Evolutionary conservation across 2,113 vertebrate species (phyloP).

Genomic region (Artemisiospiza belli): DNA sequence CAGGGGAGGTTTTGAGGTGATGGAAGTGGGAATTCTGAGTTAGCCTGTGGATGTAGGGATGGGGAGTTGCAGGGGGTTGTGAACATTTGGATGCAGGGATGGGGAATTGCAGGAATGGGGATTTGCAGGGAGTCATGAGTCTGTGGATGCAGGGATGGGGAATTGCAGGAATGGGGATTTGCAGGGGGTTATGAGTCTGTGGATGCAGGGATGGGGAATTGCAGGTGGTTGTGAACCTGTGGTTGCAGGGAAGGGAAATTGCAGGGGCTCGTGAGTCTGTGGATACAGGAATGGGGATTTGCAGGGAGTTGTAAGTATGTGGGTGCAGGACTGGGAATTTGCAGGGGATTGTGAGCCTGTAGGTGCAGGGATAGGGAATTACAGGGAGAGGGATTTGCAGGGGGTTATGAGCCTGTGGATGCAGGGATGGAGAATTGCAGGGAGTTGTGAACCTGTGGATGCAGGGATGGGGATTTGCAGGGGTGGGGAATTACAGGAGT

Average conservation of each 20-base stretch:
- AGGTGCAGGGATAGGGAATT: not conserved
- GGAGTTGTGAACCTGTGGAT: not conserved
- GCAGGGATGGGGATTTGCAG: not conserved
- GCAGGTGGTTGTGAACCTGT: too few relatives aligned
- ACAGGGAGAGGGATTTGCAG: not conserved
- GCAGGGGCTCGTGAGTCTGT: rapidly evolving
- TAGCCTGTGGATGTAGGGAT: not conserved
- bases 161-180: not conserved
- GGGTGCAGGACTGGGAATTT: not conserved
- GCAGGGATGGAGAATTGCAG: not conserved
- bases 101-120: not conserved
- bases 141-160: not conserved
- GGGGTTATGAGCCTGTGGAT: not conserved
- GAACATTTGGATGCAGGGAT: not conserved
- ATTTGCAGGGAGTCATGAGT: rapidly evolving
- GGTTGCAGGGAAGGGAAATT: too few relatives aligned
- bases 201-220: not conserved
- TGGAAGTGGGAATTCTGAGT: not conserved
- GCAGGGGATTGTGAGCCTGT: not conserved
- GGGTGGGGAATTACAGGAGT: not conserved
- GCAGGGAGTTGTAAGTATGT: not conserved
- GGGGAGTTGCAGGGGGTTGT: not conserved
- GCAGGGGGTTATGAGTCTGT: not conserved
- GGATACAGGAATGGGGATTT: not conserved
- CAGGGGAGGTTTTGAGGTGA: not conserved